These are phyloP conservation scores for Leptopilina drosophilae DNA, from an alignment of 2,888 invertebrate species.

Conservation along the genomic window DNA sequence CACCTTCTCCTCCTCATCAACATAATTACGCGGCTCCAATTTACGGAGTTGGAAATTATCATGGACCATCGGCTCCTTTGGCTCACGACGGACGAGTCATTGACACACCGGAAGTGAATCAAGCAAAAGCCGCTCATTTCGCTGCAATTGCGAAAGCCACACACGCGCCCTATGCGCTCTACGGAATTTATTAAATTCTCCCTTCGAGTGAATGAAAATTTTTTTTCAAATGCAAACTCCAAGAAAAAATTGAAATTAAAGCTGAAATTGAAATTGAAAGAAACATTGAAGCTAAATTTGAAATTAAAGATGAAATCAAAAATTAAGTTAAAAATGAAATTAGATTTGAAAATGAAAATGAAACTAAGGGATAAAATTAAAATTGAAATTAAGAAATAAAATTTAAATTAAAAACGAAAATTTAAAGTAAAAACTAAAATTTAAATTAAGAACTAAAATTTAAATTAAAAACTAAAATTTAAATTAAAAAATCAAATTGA, in stretches of 20 bases:
- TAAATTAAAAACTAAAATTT: too few species aligned
- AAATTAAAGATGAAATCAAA: too few species aligned
- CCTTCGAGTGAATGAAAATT: background rate
- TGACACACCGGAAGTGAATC: slow-evolving; percentile 69
- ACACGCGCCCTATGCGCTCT: slow-evolving; percentile 14
- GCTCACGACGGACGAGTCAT: slow-evolving; percentile 64
- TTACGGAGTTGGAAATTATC: slow-evolving; percentile 56
- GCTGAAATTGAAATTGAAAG: too few species aligned
- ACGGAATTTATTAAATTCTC: background rate
- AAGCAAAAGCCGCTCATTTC: slow-evolving; percentile 67
- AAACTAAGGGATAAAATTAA: too few species aligned
- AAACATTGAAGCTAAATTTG: too few species aligned
- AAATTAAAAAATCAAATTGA: too few species aligned
- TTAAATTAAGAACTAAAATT: too few species aligned
- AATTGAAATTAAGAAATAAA: too few species aligned
- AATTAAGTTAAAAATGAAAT: too few species aligned
- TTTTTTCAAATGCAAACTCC: background rate
- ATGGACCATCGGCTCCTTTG: slow-evolving; percentile 68
- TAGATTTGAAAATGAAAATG: too few species aligned
- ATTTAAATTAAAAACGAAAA: too few species aligned
- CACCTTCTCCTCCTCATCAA: slow-evolving; percentile 21
- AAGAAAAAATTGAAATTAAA: background rate
- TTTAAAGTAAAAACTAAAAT: too few species aligned
- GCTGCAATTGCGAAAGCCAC: slow-evolving; percentile 31
- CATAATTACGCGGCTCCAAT: slow-evolving; percentile 45